phyloP scores from a whole-genome alignment of 2,797 vertebrate genomes.

The Peromyscus melanophrys region DNA sequence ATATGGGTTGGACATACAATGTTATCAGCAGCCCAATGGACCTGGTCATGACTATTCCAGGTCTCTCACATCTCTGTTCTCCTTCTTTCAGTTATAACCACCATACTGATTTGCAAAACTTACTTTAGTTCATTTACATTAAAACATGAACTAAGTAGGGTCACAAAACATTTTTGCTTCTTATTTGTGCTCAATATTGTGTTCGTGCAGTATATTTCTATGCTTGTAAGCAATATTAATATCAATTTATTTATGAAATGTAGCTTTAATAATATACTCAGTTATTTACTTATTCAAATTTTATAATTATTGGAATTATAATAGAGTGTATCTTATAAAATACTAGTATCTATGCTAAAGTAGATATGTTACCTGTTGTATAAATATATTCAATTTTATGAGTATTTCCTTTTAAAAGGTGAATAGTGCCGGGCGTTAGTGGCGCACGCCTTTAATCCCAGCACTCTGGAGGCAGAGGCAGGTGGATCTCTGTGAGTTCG shows the following conservation, averaged over 20 bases:
- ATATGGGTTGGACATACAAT: not conserved
- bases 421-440: too few relatives aligned
- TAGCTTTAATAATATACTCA: not conserved
- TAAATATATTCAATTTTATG: not conserved
- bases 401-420: not conserved
- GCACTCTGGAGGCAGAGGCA: too few relatives aligned
- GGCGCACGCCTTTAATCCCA: too few relatives aligned
- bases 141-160: not conserved
- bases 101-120: not conserved
- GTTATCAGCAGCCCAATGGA: not conserved
- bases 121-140: not conserved
- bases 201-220: not conserved
- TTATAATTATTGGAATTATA: not conserved
- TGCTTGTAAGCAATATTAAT: not conserved
- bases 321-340: too few relatives aligned
- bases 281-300: not conserved
- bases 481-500: too few relatives aligned
- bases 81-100: not conserved
- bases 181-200: constrained; percentile 22
- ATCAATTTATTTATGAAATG: not conserved
- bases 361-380: not conserved
- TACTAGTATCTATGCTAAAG: not conserved
- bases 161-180: not conserved
- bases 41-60: not conserved
- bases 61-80: not conserved